These are phyloP conservation scores for Tetranychus truncatus DNA, from an alignment of 2,888 invertebrate genomes.

Conservation along the genomic window DNA sequence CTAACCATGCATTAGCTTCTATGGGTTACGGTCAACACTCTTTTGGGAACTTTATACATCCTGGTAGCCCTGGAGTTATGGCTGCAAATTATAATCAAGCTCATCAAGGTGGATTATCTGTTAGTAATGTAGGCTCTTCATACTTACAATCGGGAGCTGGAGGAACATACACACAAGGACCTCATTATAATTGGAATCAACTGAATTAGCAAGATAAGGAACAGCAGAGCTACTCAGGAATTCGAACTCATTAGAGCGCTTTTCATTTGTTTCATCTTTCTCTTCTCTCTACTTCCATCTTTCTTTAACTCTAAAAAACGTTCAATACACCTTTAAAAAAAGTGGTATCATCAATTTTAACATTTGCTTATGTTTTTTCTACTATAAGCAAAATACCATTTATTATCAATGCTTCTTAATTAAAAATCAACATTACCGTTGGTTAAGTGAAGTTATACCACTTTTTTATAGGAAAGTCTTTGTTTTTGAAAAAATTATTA, in stretches of 20 bases:
- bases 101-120: conserved; percentile 17
- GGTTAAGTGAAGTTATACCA: no score
- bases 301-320: neutral
- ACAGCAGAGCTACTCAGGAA: neutral
- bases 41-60: conserved; percentile 25
- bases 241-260: neutral
- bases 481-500: no score
- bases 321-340: no score
- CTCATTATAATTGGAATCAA: conserved; percentile 25
- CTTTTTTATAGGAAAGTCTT: no score
- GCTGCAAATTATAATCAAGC: conserved; percentile 25
- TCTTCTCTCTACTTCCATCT: neutral
- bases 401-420: no score
- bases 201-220: conserved; percentile 13
- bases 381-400: no score
- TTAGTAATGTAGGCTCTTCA: conserved; percentile 16
- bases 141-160: conserved; percentile 25
- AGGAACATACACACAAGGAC: conserved; percentile 22
- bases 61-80: conserved; percentile 19
- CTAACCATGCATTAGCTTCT: conserved; percentile 23
- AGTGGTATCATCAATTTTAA: no score
- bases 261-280: neutral
- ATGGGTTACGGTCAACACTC: conserved; percentile 26
- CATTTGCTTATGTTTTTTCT: no score
- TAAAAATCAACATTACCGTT: no score